Percentiles rank a stretch among this genome's conserved stretches.
Evolutionary conservation across 2,113 vertebrate genomes (phyloP).

Genomic region (Petroica traversi): DNA sequence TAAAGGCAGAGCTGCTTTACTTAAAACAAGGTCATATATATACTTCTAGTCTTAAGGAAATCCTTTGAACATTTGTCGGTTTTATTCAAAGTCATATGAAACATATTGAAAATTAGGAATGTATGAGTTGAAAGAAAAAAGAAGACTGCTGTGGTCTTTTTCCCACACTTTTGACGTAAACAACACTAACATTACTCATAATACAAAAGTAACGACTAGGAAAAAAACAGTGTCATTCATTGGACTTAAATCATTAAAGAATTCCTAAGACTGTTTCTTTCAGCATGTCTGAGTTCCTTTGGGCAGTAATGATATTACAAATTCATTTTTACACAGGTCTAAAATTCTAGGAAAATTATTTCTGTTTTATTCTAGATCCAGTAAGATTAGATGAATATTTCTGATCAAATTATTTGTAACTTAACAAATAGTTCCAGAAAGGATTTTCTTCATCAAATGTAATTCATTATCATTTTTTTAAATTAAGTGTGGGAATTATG

Average conservation of each 20-base stretch:
- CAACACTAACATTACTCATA: neutral
- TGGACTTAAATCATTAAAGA: neutral
- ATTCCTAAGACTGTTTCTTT: neutral
- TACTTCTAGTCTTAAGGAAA: neutral
- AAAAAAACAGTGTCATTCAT: neutral
- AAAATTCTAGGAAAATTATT: neutral
- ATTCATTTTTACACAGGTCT: neutral
- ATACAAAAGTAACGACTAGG: neutral
- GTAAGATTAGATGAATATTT: neutral
- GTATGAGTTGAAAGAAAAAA: neutral
- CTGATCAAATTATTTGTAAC: neutral
- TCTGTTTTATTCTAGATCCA: neutral
- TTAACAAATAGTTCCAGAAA: neutral
- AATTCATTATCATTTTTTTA: neutral
- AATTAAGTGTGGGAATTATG: neutral
- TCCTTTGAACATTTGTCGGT: neutral
- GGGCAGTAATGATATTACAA: neutral
- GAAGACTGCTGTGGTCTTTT: neutral
- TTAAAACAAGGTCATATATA: neutral
- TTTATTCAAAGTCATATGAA: slow-evolving; percentile 25
- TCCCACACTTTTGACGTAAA: neutral
- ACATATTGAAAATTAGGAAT: neutral
- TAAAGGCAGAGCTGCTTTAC: neutral
- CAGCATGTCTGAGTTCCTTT: neutral
- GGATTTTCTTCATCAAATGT: neutral